Evolutionary conservation across 2,113 vertebrate species (phyloP).

Genomic region (Ochotona curzoniae): DNA sequence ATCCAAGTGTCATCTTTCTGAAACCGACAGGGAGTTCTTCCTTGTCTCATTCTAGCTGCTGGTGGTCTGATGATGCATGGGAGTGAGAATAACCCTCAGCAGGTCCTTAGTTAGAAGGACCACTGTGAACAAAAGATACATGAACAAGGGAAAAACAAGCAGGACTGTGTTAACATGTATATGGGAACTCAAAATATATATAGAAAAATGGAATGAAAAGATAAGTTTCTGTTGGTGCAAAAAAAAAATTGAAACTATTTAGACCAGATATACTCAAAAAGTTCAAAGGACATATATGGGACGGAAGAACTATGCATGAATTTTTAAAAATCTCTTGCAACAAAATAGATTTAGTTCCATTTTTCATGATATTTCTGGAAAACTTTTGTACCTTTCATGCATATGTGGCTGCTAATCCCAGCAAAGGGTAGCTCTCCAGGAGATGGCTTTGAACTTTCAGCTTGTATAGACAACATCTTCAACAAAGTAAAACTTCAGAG

Average conservation of each 20-base stretch:
- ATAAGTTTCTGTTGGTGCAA: no score
- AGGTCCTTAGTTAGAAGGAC: neutral
- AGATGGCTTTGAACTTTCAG: neutral
- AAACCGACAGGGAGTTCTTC: neutral
- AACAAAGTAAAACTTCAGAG: neutral
- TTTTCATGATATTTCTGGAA: no score
- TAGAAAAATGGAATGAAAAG: no score
- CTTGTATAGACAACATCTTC: neutral
- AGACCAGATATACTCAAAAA: no score
- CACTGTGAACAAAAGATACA: neutral
- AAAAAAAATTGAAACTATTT: no score
- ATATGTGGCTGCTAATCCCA: neutral
- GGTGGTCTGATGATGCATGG: neutral
- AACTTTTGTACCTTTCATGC: neutral
- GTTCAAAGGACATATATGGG: no score
- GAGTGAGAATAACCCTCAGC: neutral
- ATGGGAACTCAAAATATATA: no score
- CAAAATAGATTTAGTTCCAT: no score
- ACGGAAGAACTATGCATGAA: no score
- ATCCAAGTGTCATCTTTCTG: neutral
- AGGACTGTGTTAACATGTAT: neutral
- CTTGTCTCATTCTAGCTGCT: neutral
- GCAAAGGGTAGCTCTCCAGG: neutral
- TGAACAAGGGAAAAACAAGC: neutral
- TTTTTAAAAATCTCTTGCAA: no score